Evolutionary conservation across 1,140 invertebrate genomes (phyloP), one percentile per base, ranked within the genome.

Genomic region (Drosophila biarmipes): DNA sequence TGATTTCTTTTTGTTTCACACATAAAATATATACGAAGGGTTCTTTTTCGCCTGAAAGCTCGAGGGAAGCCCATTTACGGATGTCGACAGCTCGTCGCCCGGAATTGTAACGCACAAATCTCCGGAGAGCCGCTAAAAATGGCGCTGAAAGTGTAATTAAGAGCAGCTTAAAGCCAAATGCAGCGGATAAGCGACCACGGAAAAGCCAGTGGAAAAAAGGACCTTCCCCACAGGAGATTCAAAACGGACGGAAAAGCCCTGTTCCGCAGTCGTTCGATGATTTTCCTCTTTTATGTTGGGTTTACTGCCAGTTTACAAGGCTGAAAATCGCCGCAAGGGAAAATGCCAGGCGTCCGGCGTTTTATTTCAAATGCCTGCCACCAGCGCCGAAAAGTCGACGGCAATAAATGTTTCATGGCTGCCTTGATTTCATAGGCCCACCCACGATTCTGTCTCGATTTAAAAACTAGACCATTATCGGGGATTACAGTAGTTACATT

Each of bases 111-210:
- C 14, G 29, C 46, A 17, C 21, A 53, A 73, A 73, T 73, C 71
- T 48, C 56, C 42, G 35, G 49, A 62, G 48, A 34, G 37, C 21
- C 46, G 46, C 35, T 21, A 24, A 31, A 59, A 62, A 31, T 63
- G 69, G 24, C 69, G 68, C 35, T 54, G 43, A 73, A 73, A 73
- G 69, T 59, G 71, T 73, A 73, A 73, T 73, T 73, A 73, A 73
- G 71, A 24, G 37, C 10, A 73, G 71, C 49, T 73, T 73, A 43
- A 73, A 55, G 42, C 49, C 56, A 55, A 73, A 73, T 73, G 56
- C 56, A 73, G 57, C 49, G 48, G 49, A 72, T 53, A 59, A 73
- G 49, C 67, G 35, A 37, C 35, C 37, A n/a, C 43, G 10, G 12
- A 11, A 42, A 42, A 24, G 8, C n/a, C 10, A 34, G 21, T 19